Conservation (phyloP, 2,888 invertebrate species). For the Prenolepis imparis region DNA sequence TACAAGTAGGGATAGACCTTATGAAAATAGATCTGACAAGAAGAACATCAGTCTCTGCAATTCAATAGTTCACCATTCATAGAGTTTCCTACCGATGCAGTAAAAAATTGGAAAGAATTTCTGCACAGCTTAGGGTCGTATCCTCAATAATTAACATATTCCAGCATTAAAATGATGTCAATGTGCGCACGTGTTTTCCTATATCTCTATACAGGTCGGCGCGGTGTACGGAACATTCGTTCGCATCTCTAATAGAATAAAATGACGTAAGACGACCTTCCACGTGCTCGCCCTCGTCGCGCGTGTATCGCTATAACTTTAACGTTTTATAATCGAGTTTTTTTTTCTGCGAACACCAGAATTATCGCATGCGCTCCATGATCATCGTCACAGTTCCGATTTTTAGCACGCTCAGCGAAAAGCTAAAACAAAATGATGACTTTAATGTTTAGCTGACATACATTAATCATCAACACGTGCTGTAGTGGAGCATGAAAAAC, state of each 20-base stretch:
- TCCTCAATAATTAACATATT: not conserved
- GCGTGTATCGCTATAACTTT: slow-evolving; percentile 36
- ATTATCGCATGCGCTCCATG: slow-evolving; percentile 25
- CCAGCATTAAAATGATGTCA: slow-evolving; percentile 31
- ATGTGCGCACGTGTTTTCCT: slow-evolving; percentile 28
- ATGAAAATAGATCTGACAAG: no score
- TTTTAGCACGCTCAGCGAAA: slow-evolving; percentile 19
- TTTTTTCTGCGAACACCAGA: slow-evolving; percentile 34
- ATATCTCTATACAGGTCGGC: slow-evolving; percentile 25
- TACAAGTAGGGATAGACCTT: no score
- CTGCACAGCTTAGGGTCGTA: not conserved
- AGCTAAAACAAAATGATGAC: slow-evolving; percentile 23
- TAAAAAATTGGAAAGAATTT: not conserved
- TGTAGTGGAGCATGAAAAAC: not conserved
- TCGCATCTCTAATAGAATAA: slow-evolving; percentile 11
- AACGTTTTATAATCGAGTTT: slow-evolving; percentile 32
- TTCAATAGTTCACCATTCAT: not conserved
- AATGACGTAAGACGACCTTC: slow-evolving; percentile 53
- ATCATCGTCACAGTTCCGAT: not conserved
- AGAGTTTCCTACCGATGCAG: not conserved
- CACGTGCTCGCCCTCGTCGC: slow-evolving; percentile 47
- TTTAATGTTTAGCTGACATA: not conserved
- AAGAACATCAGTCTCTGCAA: no score
- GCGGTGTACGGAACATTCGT: slow-evolving; percentile 18
- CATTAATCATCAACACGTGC: slow-evolving; percentile 34